Conservation (phyloP, 2,888 invertebrate species). For the Dicranocentrus wangi region DNA sequence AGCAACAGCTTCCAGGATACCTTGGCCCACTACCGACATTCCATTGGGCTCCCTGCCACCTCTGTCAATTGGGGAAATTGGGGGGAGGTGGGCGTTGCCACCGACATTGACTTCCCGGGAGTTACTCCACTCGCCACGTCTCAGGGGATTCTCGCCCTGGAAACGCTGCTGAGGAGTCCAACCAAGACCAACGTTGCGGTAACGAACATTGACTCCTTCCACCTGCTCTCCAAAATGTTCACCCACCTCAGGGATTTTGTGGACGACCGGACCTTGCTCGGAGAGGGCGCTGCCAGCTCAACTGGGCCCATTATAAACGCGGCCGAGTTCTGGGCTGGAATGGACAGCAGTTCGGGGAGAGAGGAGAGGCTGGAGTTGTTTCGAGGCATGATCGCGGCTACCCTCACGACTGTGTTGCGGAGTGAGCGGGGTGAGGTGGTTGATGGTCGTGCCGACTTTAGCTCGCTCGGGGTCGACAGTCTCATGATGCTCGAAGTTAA, state of each 20-base stretch:
- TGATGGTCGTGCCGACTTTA: slow-evolving; percentile 41
- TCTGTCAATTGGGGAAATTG: slow-evolving; percentile 57
- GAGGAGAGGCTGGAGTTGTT: no score
- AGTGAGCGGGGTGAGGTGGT: slow-evolving; percentile 46
- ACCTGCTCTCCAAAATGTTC: no score
- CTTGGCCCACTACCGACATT: slow-evolving; percentile 22
- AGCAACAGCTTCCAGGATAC: slow-evolving; percentile 43
- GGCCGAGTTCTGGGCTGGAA: slow-evolving; percentile 56
- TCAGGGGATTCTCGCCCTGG: slow-evolving; percentile 25
- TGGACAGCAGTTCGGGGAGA: slow-evolving; percentile 25
- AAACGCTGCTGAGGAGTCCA: no score
- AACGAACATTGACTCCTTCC: no score
- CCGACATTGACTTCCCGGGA: slow-evolving; percentile 23
- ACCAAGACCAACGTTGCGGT: no score
- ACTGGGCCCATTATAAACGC: no score
- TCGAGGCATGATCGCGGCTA: slow-evolving; percentile 20
- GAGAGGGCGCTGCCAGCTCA: no score
- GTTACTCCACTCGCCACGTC: slow-evolving; percentile 8
- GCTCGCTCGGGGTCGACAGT: slow-evolving; percentile 54
- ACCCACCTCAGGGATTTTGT: no score
- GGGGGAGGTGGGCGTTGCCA: slow-evolving; percentile 55
- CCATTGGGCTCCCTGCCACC: slow-evolving; percentile 33
- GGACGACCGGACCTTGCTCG: no score
- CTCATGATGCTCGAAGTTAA: slow-evolving; percentile 63
- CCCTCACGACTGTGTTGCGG: slow-evolving; percentile 29